These are phyloP conservation scores for Endotricha flammealis DNA, from an alignment of 2,888 invertebrate genomes.

Conservation along the genomic window DNA sequence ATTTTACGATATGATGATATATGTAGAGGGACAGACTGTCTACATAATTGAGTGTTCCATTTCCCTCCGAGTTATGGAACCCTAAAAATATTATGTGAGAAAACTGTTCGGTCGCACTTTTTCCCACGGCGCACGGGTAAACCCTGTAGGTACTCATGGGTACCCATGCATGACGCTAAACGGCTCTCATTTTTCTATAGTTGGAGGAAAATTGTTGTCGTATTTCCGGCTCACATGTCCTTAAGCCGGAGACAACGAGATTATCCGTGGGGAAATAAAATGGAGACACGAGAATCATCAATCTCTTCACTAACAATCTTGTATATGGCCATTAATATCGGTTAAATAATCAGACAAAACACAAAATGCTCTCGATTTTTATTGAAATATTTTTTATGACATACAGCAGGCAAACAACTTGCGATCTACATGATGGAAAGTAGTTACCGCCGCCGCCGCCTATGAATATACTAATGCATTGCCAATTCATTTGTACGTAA, in stretches of 20 bases:
- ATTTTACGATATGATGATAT: neutral
- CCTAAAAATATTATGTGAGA: constrained; percentile 15
- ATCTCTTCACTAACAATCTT: constrained; percentile 51
- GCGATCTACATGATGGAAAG: no score
- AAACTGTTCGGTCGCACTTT: constrained; percentile 20
- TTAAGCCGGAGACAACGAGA: constrained; percentile 74
- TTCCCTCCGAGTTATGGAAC: constrained; percentile 12
- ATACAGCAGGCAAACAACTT: no score
- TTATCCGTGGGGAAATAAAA: constrained; percentile 73
- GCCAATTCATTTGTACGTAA: no score
- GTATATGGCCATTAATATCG: constrained; percentile 29
- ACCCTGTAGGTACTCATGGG: constrained; percentile 37
- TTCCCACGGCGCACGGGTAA: constrained; percentile 31
- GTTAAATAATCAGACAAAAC: no score
- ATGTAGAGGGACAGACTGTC: constrained; percentile 3
- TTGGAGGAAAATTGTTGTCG: constrained; percentile 73
- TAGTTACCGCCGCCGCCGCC: no score
- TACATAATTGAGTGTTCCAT: neutral
- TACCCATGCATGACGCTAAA: constrained; percentile 62
- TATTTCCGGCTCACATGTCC: constrained; percentile 74
- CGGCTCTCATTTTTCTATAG: constrained; percentile 72
- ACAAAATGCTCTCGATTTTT: constrained; percentile 17
- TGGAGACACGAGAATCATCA: constrained; percentile 68
- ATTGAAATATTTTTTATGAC: no score
- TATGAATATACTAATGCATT: no score